phyloP scores from a whole-genome alignment of 2,113 vertebrate genomes.

The Takifugu flavidus region DNA sequence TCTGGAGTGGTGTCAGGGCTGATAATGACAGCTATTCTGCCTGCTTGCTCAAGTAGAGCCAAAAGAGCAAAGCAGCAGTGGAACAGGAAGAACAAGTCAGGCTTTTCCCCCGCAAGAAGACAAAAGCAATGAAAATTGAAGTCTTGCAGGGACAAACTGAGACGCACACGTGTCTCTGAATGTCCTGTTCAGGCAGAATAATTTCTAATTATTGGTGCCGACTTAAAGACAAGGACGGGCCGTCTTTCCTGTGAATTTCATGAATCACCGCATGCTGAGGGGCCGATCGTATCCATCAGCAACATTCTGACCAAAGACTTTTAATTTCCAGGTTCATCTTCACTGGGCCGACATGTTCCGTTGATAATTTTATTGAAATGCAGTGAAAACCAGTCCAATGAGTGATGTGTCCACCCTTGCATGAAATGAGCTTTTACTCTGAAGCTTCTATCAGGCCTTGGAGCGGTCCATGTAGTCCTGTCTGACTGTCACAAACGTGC shows the following conservation, averaged over 20 bases:
- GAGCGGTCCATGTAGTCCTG: slow-evolving; percentile 47
- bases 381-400: slow-evolving; percentile 67
- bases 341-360: slow-evolving; percentile 51
- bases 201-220: too few relatives aligned
- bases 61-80: slow-evolving; percentile 27
- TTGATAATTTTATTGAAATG: slow-evolving; percentile 69
- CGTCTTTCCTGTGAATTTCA: slow-evolving; percentile 23
- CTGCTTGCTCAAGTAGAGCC: slow-evolving; percentile 23
- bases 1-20: slow-evolving; percentile 30
- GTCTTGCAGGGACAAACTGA: too few relatives aligned
- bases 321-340: slow-evolving; percentile 60
- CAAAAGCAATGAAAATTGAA: too few relatives aligned
- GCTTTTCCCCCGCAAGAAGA: slow-evolving; percentile 12
- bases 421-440: slow-evolving; percentile 73
- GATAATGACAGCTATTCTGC: slow-evolving; percentile 38
- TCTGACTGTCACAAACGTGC: slow-evolving; percentile 61
- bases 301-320: slow-evolving; percentile 43
- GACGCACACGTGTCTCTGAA: too few relatives aligned
- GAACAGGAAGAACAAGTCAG: slow-evolving; percentile 8
- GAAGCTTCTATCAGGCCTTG: slow-evolving; percentile 47
- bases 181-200: too few relatives aligned
- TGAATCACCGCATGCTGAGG: too few relatives aligned
- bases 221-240: slow-evolving; percentile 35
- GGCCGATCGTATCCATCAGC: slow-evolving; percentile 22
- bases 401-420: slow-evolving; percentile 78